Conservation (phyloP, 2,113 vertebrate species). For the Nymphicus hollandicus region DNA sequence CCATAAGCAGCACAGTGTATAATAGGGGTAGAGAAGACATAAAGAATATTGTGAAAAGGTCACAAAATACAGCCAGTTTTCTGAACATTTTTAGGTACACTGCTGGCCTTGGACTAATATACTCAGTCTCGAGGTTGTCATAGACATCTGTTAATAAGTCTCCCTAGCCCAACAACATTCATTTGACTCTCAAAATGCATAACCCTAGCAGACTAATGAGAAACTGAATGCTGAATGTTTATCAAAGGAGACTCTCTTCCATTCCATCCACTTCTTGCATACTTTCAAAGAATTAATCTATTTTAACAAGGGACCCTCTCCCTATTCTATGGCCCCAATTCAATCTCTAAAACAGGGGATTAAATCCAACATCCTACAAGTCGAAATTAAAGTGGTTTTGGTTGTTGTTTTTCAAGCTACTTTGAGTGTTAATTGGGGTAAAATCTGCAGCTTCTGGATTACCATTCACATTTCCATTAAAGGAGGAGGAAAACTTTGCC, state of each 20-base stretch:
- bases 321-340: constrained; percentile 42
- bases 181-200: constrained; percentile 46
- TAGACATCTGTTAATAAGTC: constrained; percentile 40
- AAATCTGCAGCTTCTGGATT: constrained; percentile 56
- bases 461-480: constrained; percentile 29
- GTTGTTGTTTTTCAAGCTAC: constrained; percentile 43
- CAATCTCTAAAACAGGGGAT: constrained; percentile 56
- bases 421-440: constrained; percentile 47
- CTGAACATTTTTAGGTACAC: neutral
- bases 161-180: constrained; percentile 23
- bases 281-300: constrained; percentile 58
- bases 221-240: constrained; percentile 48
- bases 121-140: neutral
- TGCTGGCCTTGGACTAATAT: neutral
- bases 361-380: constrained; percentile 53
- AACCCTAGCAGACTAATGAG: constrained; percentile 48
- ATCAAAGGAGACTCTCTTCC: constrained; percentile 55
- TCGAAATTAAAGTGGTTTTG: constrained; percentile 47
- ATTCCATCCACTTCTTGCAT: constrained; percentile 46
- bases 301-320: constrained; percentile 64
- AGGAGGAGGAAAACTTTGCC: constrained; percentile 18
- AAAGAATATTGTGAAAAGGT: neutral
- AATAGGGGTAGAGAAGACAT: neutral
- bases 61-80: neutral
- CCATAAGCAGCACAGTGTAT: neutral